These are phyloP conservation scores for Microctenopoma steveboyesi DNA, from an alignment of 2,797 vertebrate species.

Conservation along the genomic window DNA sequence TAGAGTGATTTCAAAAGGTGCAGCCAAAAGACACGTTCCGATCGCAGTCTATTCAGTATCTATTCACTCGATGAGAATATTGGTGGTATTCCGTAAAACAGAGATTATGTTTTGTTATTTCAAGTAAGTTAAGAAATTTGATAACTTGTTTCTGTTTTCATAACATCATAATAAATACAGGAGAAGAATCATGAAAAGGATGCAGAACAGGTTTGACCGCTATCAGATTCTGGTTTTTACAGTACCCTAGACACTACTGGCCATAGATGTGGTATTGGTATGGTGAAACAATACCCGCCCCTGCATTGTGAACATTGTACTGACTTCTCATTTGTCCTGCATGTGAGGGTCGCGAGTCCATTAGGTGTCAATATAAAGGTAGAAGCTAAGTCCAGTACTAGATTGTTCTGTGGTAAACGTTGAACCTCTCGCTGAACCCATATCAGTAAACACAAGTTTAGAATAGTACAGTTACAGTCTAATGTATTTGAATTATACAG, in stretches of 20 bases:
- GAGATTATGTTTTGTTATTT: conserved; percentile 11
- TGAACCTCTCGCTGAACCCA: conserved; percentile 13
- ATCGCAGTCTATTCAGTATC: background rate
- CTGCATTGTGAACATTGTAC: conserved; percentile 27
- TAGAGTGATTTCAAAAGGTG: no score
- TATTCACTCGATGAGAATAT: background rate
- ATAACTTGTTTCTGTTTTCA: background rate
- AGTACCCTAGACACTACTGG: background rate
- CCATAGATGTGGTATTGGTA: conserved; percentile 7
- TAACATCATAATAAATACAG: background rate
- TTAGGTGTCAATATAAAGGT: conserved; percentile 32
- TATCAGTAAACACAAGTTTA: conserved; percentile 8
- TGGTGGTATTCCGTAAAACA: conserved; percentile 7
- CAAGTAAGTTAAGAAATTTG: conserved; percentile 2
- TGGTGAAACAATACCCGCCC: conserved; percentile 23
- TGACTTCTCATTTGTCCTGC: conserved; percentile 35
- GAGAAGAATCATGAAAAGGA: background rate
- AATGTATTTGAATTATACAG: conserved; percentile 25
- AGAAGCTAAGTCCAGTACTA: conserved; percentile 29
- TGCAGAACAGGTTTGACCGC: background rate
- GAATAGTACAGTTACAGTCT: conserved; percentile 4
- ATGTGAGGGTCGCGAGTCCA: conserved; percentile 23
- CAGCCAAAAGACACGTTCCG: no score
- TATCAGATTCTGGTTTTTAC: background rate
- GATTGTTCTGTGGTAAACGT: conserved; percentile 55